Base-by-base conservation (phyloP, 2,113 vertebrate genomes). In the Catharus fuscescens region DNA sequence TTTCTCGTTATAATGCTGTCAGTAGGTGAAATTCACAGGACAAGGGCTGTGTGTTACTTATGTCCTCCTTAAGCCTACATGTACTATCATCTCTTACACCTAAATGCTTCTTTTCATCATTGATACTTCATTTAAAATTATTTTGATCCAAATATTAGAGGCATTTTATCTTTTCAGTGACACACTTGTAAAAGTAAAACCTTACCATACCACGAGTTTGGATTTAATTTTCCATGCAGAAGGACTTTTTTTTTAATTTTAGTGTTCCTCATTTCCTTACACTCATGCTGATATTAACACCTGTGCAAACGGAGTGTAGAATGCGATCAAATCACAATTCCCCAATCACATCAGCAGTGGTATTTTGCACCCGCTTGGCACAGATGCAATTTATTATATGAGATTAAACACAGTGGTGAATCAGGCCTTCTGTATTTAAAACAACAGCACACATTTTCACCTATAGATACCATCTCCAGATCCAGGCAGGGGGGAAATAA, bases 351-450 rank as follows among this genome's bases (percentile, higher is more conserved):
- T 90, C 92, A 71, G 88, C 31, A 0, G 85, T 93, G 90, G 50
- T 64, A 92, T 88, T 95, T 90, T 92, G 86, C 60, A 96, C 93
- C 71, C 67, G 1, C 76, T 74, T 88, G 82, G 88, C 93, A 88
- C 82, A 95, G 80, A 92, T 72, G 88, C 90, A 93, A 96, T 95
- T 93, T 93, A 96, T 94, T 92, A 86, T 77, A 92, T 53, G 82
- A 96, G 76, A 90, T 94, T 87, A 94, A 96, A 87, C 92, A 90
- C 81, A 83, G 81, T 71, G 85, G 67, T 93, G 93, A 90, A 86
- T 71, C 91, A 86, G 88, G 47, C 76, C 76, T 91, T 38, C 81
- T 71, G 86, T 79, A 92, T 90, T 86, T 92, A 90, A 95, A 95
- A 96, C 56, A 88, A 83, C 42, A 92, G 69, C 28, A 1, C 71